Percentiles rank a stretch among this genome's conserved stretches.
Evolutionary conservation across 2,888 invertebrate species (phyloP).

Genomic region (Apamea monoglypha): DNA sequence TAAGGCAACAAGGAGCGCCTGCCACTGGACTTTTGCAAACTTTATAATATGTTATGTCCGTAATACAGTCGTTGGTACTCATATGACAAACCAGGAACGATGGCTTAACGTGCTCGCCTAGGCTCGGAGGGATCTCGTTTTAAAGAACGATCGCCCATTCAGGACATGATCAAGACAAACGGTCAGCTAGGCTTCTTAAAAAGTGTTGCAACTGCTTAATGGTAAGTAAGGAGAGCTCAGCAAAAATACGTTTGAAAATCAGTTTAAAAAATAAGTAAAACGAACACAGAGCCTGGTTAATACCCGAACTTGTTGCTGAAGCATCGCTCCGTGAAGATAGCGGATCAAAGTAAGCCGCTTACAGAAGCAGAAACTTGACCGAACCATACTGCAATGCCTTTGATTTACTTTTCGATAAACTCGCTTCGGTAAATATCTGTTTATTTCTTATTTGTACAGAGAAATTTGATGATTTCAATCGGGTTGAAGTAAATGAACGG

Average conservation of each 20-base stretch:
- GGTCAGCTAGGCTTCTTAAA: constrained; percentile 21
- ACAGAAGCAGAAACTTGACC: constrained; percentile 72
- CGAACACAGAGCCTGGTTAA: constrained; percentile 65
- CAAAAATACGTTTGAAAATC: constrained; percentile 47
- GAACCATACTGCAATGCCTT: constrained; percentile 65
- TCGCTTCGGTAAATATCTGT: constrained; percentile 56
- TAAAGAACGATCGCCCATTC: constrained; percentile 38
- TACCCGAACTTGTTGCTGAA: constrained; percentile 72
- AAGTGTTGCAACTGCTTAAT: constrained; percentile 35
- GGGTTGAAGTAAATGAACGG: constrained; percentile 32
- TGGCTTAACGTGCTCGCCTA: constrained; percentile 22
- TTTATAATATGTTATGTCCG: not conserved
- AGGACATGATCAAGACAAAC: constrained; percentile 37
- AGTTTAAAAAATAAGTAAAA: constrained; percentile 63
- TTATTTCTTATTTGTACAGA: constrained; percentile 62
- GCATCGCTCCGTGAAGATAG: constrained; percentile 69
- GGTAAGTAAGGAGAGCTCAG: constrained; percentile 19
- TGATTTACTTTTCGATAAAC: constrained; percentile 68
- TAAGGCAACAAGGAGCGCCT: not conserved
- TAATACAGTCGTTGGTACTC: not conserved
- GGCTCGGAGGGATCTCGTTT: not conserved
- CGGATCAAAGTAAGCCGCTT: constrained; percentile 75
- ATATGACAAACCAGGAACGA: not conserved
- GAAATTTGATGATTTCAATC: constrained; percentile 55
- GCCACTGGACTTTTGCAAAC: not conserved